phyloP scores from a whole-genome alignment of 2,113 vertebrate species.

The Corythaixoides concolor region DNA sequence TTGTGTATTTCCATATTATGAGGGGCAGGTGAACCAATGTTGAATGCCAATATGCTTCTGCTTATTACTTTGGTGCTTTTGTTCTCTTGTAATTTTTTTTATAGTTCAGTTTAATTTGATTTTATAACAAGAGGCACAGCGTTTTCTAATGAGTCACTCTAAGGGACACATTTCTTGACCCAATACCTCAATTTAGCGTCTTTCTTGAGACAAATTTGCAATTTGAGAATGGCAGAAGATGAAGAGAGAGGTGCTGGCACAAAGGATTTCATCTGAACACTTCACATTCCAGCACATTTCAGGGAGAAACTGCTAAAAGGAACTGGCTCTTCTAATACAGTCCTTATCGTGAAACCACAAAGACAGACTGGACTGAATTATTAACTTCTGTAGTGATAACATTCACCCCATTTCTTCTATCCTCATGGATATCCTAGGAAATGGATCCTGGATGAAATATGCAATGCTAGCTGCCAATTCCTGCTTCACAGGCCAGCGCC shows the following conservation, averaged over 20 bases:
- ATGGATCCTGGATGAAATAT: conserved; percentile 68
- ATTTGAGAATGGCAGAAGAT: conserved; percentile 68
- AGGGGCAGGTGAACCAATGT: conserved; percentile 38
- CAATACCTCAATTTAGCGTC: conserved; percentile 68
- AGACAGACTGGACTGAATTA: conserved; percentile 60
- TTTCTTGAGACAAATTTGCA: conserved; percentile 60
- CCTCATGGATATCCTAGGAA: conserved; percentile 68
- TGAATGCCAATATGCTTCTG: conserved; percentile 12
- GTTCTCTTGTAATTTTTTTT: neutral
- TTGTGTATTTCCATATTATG: neutral
- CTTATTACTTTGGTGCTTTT: conserved; percentile 26
- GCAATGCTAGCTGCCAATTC: conserved; percentile 68
- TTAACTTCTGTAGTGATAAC: conserved; percentile 61
- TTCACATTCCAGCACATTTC: conserved; percentile 75
- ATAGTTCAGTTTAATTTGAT: conserved; percentile 48
- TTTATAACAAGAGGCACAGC: conserved; percentile 30
- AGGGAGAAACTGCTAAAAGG: conserved; percentile 69
- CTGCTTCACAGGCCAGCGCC: conserved; percentile 58
- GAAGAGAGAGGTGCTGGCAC: conserved; percentile 60
- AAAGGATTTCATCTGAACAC: conserved; percentile 64
- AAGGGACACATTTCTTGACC: conserved; percentile 67
- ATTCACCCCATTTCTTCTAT: conserved; percentile 64
- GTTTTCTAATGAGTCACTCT: conserved; percentile 59
- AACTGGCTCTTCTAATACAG: conserved; percentile 71
- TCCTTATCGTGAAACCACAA: conserved; percentile 69